Percentiles rank a stretch among this genome's conserved stretches.
Conservation (phyloP, 1,140 invertebrate genomes). For the Caerostris darwini region DNA sequence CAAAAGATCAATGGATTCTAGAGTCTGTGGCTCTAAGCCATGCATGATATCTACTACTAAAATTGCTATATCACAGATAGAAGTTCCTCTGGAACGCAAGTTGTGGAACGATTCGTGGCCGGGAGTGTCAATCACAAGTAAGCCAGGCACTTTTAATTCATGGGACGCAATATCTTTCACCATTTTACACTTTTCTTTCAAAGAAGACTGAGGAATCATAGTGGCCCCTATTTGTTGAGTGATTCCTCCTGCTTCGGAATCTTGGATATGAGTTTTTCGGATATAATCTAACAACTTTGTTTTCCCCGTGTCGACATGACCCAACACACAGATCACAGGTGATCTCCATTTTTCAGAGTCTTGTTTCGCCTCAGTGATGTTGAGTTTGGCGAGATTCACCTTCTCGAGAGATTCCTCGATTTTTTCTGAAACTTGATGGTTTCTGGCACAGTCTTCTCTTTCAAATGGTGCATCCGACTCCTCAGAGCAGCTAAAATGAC, state of each 20-base stretch:
- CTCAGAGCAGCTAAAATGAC: slow-evolving; percentile 47
- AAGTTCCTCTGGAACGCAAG: slow-evolving; percentile 96
- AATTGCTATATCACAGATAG: slow-evolving; percentile 99
- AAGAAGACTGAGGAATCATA: slow-evolving; percentile 97
- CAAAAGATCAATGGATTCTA: slow-evolving; percentile 98
- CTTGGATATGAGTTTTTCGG: slow-evolving; percentile 96
- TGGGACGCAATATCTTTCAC: slow-evolving; percentile 91
- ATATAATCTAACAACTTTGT: slow-evolving; percentile 97
- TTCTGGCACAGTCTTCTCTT: neutral
- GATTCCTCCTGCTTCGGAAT: slow-evolving; percentile 99
- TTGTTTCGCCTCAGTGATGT: slow-evolving; percentile 90
- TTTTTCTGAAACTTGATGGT: neutral
- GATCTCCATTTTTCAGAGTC: slow-evolving; percentile 87
- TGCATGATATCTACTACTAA: slow-evolving; percentile 99
- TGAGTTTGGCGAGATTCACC: slow-evolving; percentile 81
- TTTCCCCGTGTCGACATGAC: slow-evolving; percentile 99
- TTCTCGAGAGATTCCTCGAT: neutral
- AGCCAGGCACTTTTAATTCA: slow-evolving; percentile 94
- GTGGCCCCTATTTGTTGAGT: slow-evolving; percentile 99
- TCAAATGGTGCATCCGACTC: slow-evolving; percentile 44
- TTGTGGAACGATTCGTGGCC: slow-evolving; percentile 99
- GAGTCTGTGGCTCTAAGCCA: slow-evolving; percentile 98
- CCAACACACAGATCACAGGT: slow-evolving; percentile 98
- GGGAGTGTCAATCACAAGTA: slow-evolving; percentile 99
- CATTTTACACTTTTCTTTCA: slow-evolving; percentile 96